Conservation (phyloP, 2,797 vertebrate genomes). For the Petrocephalus sullivani region DNA sequence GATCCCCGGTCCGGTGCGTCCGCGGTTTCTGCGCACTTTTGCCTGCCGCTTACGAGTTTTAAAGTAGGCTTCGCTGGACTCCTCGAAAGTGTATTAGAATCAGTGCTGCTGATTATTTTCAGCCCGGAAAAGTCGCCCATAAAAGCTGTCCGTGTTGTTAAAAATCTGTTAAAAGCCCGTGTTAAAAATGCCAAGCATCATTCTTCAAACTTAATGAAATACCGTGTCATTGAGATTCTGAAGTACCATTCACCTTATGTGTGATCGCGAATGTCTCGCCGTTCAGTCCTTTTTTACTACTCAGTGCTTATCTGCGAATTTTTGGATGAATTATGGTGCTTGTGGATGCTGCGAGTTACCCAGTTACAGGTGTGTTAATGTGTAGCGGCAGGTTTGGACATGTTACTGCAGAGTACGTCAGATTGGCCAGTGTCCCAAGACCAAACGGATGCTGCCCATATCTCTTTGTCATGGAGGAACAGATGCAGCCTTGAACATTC, state of each 20-base stretch:
- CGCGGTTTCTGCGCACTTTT: not conserved
- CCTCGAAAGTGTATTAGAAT: not conserved
- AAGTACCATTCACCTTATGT: not conserved
- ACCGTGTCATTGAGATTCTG: not conserved
- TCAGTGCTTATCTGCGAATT: not conserved
- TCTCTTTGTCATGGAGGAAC: not conserved
- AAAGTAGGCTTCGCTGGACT: not conserved
- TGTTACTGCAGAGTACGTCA: not conserved
- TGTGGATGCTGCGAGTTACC: not conserved
- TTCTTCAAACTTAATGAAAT: not conserved
- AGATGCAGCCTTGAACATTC: not conserved
- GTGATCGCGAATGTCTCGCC: not conserved
- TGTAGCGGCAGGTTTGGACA: not conserved
- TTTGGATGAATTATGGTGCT: not conserved
- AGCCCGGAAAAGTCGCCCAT: not conserved
- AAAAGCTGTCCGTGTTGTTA: not conserved
- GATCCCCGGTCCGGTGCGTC: not conserved
- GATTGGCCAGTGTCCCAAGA: not conserved
- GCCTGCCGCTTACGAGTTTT: not conserved
- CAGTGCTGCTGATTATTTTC: not conserved
- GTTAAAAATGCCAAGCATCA: not conserved
- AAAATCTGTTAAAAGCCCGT: not conserved
- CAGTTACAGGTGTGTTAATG: not conserved
- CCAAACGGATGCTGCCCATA: not conserved
- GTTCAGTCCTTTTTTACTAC: no score